Conservation (phyloP, 2,113 vertebrate genomes). For the Orycteropus afer region DNA sequence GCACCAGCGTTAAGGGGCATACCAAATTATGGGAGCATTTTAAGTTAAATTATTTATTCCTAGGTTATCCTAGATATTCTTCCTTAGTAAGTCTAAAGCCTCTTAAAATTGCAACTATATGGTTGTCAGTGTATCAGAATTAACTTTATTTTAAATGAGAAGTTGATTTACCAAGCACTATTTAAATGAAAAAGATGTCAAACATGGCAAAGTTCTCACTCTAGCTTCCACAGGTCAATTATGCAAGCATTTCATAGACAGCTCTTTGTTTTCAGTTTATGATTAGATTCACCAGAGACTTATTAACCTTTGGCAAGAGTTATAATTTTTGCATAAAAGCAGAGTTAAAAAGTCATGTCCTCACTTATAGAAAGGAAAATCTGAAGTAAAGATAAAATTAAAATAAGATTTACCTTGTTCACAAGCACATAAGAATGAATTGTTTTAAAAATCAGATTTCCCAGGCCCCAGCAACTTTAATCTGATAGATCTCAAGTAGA, state of each 20-base stretch:
- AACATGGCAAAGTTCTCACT: background rate
- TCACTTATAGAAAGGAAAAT: constrained; percentile 41
- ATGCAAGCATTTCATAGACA: constrained; percentile 17
- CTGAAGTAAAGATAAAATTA: constrained; percentile 47
- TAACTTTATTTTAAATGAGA: constrained; percentile 26
- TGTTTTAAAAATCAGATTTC: background rate
- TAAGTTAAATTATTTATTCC: background rate
- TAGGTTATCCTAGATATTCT: background rate
- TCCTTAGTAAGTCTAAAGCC: background rate
- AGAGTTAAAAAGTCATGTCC: constrained; percentile 3
- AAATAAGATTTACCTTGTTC: constrained; percentile 7
- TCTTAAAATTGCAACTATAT: background rate
- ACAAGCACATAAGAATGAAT: background rate
- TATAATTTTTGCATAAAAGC: constrained; percentile 50
- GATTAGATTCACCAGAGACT: constrained; percentile 71
- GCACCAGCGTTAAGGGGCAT: background rate
- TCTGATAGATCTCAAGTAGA: background rate
- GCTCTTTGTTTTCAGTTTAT: constrained; percentile 33
- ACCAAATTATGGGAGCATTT: background rate
- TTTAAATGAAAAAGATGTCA: constrained; percentile 54
- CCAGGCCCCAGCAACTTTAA: background rate
- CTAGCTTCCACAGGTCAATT: constrained; percentile 44
- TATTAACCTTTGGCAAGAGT: constrained; percentile 58
- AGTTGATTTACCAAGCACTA: constrained; percentile 25
- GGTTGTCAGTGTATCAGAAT: background rate